These are phyloP conservation scores for Chanos chanos DNA, from an alignment of 2,797 vertebrate species.

Conservation along the genomic window DNA sequence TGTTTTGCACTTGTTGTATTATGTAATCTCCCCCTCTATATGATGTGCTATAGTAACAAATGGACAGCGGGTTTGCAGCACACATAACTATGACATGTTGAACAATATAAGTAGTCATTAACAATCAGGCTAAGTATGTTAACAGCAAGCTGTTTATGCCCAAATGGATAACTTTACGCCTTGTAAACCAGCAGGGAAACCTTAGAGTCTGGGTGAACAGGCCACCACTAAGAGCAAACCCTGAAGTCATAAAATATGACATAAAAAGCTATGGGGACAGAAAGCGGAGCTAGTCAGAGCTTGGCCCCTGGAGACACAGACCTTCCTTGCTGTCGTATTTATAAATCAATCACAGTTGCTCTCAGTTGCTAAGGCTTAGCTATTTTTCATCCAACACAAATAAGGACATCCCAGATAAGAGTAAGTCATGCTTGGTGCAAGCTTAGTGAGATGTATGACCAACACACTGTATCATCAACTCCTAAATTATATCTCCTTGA, in stretches of 20 bases:
- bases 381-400: slow-evolving; percentile 56
- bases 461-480: not conserved
- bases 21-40: too few species aligned
- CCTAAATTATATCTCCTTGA: not conserved
- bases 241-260: slow-evolving; percentile 25
- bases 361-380: slow-evolving; percentile 41
- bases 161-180: not conserved
- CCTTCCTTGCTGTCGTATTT: slow-evolving; percentile 34
- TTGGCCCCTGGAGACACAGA: slow-evolving; percentile 28
- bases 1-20: too few species aligned
- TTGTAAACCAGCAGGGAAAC: slow-evolving; percentile 3
- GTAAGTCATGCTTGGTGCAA: slow-evolving; percentile 20
- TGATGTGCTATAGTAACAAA: too few species aligned
- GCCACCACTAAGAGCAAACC: slow-evolving; percentile 6
- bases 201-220: slow-evolving; percentile 4
- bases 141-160: not conserved
- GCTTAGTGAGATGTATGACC: slow-evolving; percentile 19
- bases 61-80: too few species aligned
- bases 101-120: not conserved
- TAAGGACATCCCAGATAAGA: slow-evolving; percentile 44
- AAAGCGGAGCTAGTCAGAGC: slow-evolving; percentile 25
- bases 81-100: not conserved
- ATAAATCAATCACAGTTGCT: slow-evolving; percentile 55
- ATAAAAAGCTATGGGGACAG: slow-evolving; percentile 14
- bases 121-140: not conserved